phyloP scores from a whole-genome alignment of 2,797 vertebrate genomes.

The Gallirallus australis region DNA sequence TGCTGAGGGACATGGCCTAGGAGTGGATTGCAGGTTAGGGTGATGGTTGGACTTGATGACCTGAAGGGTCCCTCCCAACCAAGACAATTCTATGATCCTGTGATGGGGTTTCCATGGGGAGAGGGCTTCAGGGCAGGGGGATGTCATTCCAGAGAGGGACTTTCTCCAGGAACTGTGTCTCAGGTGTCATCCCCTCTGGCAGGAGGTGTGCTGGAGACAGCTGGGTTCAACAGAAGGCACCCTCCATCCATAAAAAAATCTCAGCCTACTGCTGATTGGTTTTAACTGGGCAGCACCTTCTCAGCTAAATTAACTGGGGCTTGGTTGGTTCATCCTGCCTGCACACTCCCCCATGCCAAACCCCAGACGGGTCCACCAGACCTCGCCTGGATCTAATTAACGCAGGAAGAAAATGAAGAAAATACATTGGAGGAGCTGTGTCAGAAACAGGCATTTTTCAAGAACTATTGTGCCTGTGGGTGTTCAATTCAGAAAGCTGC shows the following conservation, averaged over 20 bases:
- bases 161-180: neutral
- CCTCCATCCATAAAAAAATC: neutral
- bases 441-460: neutral
- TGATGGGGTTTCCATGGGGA: neutral
- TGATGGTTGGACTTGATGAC: no score
- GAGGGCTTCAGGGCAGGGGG: neutral
- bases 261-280: neutral
- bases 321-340: neutral
- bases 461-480: neutral
- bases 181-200: neutral
- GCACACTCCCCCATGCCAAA: neutral
- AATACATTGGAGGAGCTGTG: neutral
- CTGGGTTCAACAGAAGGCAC: neutral
- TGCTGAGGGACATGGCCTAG: no score
- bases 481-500: neutral
- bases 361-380: neutral
- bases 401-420: neutral
- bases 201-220: neutral
- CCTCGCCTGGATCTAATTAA: slow-evolving; percentile 24
- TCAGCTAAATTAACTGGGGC: neutral
- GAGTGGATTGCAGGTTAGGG: no score
- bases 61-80: no score
- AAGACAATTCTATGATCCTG: no score
- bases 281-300: neutral
- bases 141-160: neutral